Base-by-base conservation (phyloP, 2,797 vertebrate species). In the Crenichthys baileyi region DNA sequence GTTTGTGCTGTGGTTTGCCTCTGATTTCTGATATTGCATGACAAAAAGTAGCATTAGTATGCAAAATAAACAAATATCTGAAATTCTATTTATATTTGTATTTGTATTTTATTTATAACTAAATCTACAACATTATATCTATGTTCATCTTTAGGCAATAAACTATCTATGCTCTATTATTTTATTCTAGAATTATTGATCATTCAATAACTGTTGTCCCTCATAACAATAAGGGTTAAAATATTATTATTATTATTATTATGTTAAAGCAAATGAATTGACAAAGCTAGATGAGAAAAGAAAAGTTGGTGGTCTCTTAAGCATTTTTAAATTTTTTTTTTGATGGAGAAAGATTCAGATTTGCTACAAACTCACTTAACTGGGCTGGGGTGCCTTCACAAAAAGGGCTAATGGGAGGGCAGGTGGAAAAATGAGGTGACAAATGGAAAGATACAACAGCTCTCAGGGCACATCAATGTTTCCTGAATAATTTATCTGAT, bases 1-100 rank as follows among this genome's bases (percentile, higher is more conserved):
- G 36, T 41, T 20, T 87, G 79, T 85, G 80, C 82, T 86, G 84
- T 85, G 79, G 79, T 89, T 87, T 26, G 72, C 81, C 79, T 88
- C 88, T 74, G 86, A 84, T 75, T 76, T 91, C 73, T 70, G 86
- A 71, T 22, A 80, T 79, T 82, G 85, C 39, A 44, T 74, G 80
- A 76, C 76, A 63, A 75, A 84, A 83, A 83, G 70, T 77, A 53
- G 85, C 78, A 88, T 89, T 72, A 53, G 85, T 86, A 80, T 79
- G 81, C 81, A 89, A 93, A 93, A 91, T 86, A 90, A 91, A 91
- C 81, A 87, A 85, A 85, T 53, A 81, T 91, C 87, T 87, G 82
- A 88, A 83, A 81, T 67, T 90, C 80, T 92, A 86, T 77, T 87
- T 84, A 86, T 85, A 84, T 91, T 76, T 88, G 71, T 84, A 41